phyloP scores from a whole-genome alignment of 2,113 vertebrate species.

The Chaenocephalus aceratus region DNA sequence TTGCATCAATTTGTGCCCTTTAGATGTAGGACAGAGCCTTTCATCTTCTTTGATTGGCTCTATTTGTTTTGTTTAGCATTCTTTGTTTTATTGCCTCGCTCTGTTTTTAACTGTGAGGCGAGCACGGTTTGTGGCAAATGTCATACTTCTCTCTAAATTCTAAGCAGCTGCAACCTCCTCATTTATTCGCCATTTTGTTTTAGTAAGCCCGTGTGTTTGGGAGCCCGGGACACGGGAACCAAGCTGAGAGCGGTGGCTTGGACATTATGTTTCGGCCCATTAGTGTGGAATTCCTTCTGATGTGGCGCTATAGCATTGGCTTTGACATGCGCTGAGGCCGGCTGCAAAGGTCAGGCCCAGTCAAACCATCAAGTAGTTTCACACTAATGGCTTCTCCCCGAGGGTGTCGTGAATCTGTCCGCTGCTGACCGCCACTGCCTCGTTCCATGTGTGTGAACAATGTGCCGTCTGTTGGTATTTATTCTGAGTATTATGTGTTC shows the following conservation, averaged over 20 bases:
- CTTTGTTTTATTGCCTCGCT: conserved; percentile 40
- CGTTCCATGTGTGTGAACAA: conserved; percentile 41
- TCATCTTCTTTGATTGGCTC: conserved; percentile 30
- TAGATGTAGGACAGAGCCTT: conserved; percentile 8
- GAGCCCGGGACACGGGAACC: conserved; percentile 23
- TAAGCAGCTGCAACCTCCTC: background rate
- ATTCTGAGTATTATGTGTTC: background rate
- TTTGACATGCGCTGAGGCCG: conserved; percentile 58
- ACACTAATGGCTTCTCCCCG: conserved; percentile 57
- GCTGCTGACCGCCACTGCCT: conserved; percentile 32
- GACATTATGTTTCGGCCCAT: conserved; percentile 58
- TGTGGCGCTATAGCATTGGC: conserved; percentile 59
- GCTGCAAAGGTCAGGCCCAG: conserved; percentile 67
- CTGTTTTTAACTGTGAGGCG: conserved; percentile 51
- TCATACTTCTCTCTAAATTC: conserved; percentile 23
- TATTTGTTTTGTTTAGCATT: conserved; percentile 42
- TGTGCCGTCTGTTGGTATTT: conserved; percentile 38
- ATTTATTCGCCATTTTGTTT: conserved; percentile 29
- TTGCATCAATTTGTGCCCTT: conserved; percentile 25
- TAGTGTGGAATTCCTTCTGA: conserved; percentile 72
- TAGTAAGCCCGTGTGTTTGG: conserved; percentile 25
- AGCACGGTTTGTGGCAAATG: conserved; percentile 46
- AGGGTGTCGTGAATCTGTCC: conserved; percentile 63
- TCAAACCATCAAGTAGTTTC: conserved; percentile 62
- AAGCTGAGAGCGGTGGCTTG: conserved; percentile 20